Percentiles rank a stretch among this genome's conserved stretches.
phyloP scores from a whole-genome alignment of 2,797 vertebrate species.

The Kryptolebias ocellatus region DNA sequence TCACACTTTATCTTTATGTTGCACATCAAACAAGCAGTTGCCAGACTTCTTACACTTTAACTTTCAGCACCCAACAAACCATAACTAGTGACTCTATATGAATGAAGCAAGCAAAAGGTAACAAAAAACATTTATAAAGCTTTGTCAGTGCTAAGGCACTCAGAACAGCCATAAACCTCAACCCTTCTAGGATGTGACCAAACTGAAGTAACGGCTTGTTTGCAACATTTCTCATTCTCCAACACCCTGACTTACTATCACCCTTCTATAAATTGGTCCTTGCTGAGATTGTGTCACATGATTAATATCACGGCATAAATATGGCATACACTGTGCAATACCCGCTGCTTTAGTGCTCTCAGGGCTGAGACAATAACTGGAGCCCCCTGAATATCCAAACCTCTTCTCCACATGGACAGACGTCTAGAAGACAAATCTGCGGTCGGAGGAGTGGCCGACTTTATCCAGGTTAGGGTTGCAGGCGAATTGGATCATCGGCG shows the following conservation, averaged over 20 bases:
- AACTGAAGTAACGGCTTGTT: not conserved
- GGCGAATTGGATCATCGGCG: slow-evolving; percentile 97
- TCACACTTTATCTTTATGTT: not conserved
- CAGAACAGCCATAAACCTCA: slow-evolving; percentile 27
- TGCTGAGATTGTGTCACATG: slow-evolving; percentile 36
- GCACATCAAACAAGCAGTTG: slow-evolving; percentile 5
- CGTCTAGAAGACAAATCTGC: slow-evolving; percentile 85
- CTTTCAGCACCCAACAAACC: not conserved
- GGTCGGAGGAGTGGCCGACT: slow-evolving; percentile 83
- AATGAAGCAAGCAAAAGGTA: not conserved
- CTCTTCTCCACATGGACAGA: not conserved
- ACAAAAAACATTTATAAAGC: slow-evolving; percentile 2
- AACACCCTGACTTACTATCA: not conserved
- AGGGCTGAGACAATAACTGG: not conserved
- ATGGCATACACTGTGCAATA: slow-evolving; percentile 53
- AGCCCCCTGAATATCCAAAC: not conserved
- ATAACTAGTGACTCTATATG: not conserved
- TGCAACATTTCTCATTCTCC: not conserved
- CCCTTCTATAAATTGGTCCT: slow-evolving; percentile 52
- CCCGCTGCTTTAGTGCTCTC: slow-evolving; percentile 39
- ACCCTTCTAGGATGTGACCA: not conserved
- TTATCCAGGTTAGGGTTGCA: slow-evolving; percentile 95
- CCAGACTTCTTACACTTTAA: not conserved
- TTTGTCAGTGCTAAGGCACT: slow-evolving; percentile 72
- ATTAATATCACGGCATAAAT: slow-evolving; percentile 35